These are phyloP conservation scores for Dendropsophus ebraccatus DNA, from an alignment of 2,113 vertebrate species.

Conservation along the genomic window DNA sequence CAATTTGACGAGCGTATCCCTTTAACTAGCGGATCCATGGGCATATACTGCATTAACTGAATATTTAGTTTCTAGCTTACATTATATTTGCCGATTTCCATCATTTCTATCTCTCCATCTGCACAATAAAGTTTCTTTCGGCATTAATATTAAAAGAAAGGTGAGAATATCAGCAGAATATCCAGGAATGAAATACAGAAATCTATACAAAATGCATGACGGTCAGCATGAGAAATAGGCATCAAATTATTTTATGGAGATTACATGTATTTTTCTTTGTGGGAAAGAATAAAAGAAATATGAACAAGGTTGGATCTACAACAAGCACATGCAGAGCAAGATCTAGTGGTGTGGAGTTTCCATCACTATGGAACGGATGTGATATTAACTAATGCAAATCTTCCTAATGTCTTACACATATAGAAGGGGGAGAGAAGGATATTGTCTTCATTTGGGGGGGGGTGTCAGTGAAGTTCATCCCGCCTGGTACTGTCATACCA, in stretches of 20 bases:
- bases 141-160: slow-evolving; percentile 33
- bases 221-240: slow-evolving; percentile 13
- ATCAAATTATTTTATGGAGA: slow-evolving; percentile 50
- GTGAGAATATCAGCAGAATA: slow-evolving; percentile 25
- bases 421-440: background rate
- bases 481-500: too few species aligned
- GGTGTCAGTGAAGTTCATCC: too few species aligned
- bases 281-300: slow-evolving; percentile 9
- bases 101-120: slow-evolving; percentile 5
- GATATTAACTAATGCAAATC: slow-evolving; percentile 21
- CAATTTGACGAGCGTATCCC: background rate
- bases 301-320: slow-evolving; percentile 2
- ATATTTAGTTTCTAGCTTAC: background rate
- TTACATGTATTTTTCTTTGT: slow-evolving; percentile 46
- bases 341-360: background rate
- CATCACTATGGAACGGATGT: background rate
- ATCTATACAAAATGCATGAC: slow-evolving; percentile 42
- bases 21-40: background rate
- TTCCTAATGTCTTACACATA: background rate
- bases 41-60: background rate
- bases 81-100: background rate
- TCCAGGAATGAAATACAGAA: slow-evolving; percentile 18
- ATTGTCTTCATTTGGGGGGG: too few species aligned
- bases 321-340: background rate
- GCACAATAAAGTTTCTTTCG: slow-evolving; percentile 17